Base-by-base conservation (phyloP, 2,797 vertebrate genomes). In the Coccyzus lansbergi region DNA sequence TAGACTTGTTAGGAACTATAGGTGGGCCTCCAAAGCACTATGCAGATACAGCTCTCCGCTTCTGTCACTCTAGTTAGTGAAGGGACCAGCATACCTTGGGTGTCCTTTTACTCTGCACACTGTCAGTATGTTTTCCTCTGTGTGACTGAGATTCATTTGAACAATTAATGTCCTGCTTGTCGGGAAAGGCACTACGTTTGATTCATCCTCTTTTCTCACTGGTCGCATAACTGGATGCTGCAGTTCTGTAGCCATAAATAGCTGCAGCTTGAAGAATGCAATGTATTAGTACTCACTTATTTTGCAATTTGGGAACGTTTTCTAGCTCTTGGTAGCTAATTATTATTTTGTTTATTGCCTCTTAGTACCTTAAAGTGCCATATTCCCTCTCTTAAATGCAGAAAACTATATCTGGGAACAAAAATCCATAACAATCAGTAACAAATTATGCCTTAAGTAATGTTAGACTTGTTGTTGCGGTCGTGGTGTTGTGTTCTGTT, bases 281-380 rank as follows among this genome's bases (percentile, higher is more conserved):
- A 15, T 80, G 19, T 58, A 53, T 94, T 92, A 85, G 25, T 82
- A 74, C 33, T 97, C 71, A 71, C 96, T 92, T 86, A 85, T 95
- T 95, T 93, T 86, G 84, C 40, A 88, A 62, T 83, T 94, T 94
- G 92, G 92, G 78, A 86, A 65, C n/a, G n/a, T 90, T 95, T 96
- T 83, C 90, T 95, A 95, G 74, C 44, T 83, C 62, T 94, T 34
- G 52, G 38, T 74, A 58, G 65, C 69, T 92, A 86, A 82, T 95
- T 86, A 93, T 80, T 70, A 67, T 83, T 75, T 96, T 88, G 70
- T 75, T 94, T 80, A 5, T 76, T 92, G 62, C 71, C 74, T 96
- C 96, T 95, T 88, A 94, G 63, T 74, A 51, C 74, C 28, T 82
- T 63, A 42, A 92, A 70, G 53, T 52, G 28, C 49, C n/a, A 44